Base-by-base conservation (phyloP, 2,888 invertebrate species). In the Dynastes maya region DNA sequence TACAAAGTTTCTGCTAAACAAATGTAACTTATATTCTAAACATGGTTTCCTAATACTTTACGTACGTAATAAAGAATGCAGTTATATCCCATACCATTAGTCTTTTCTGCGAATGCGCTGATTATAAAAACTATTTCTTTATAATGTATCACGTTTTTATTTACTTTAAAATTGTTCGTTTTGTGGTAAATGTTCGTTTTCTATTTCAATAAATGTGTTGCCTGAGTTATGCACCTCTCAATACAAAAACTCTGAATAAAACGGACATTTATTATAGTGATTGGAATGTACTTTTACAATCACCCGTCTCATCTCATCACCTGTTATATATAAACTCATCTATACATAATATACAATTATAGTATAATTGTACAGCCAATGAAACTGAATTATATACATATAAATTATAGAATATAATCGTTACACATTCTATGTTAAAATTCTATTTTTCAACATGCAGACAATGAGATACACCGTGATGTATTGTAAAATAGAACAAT, bases 371-470 rank as follows among this genome's bases (percentile, higher is more conserved):
- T 71, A 71, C 58, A 71, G 71, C 71, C 71, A 71, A 71, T 61
- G 37, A 74, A 74, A 70, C 70, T 53, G 70, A 70, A 45, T 32
- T 71, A 55, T 27, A 37, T 71, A 55, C 49, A 40, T 71, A 71
- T 71, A 29, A 71, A 71, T 55, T 67, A 65, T 76, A 76, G 65
- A n/a, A 76, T 71, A 71, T 71, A 55, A 71, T 71, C 55, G 58
- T 71, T 71, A 71, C 71, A 71, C 71, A 71, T 55, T 71, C 71
- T 71, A 71, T 71, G 71, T 75, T 68, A 79, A 78, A 79, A 72
- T 78, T 78, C 72, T 79, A 79, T 79, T 79, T 79, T 79, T 79
- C 77, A 79, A 79, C 78, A 75, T 79, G 61, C 79, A 76, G 76
- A 71, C 55, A 58, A 71, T 76, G 64, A 70, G 67, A 72, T 64